These are phyloP conservation scores for Leptura quadrifasciata DNA, from an alignment of 2,888 invertebrate species.

Conservation along the genomic window DNA sequence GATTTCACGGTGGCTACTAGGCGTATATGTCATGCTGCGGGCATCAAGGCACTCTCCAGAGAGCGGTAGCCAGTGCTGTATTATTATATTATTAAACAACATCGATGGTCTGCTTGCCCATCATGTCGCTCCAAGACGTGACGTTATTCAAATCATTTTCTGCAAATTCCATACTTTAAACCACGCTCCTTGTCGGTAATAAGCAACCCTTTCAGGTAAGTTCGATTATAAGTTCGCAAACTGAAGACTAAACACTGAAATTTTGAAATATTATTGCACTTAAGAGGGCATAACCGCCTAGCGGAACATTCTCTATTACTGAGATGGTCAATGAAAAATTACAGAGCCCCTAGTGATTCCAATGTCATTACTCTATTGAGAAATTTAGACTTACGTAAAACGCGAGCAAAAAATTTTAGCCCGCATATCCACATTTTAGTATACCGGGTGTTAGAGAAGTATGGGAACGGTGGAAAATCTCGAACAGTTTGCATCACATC, in stretches of 20 bases:
- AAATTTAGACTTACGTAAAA: too few relatives aligned
- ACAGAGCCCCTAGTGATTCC: too few relatives aligned
- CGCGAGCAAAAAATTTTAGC: too few relatives aligned
- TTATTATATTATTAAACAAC: constrained; percentile 62
- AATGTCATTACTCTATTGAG: too few relatives aligned
- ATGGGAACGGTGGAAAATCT: too few relatives aligned
- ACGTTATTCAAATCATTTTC: constrained; percentile 41
- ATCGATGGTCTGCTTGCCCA: constrained; percentile 31
- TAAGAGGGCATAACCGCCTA: neutral
- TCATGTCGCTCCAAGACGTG: constrained; percentile 45
- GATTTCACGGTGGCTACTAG: constrained; percentile 38
- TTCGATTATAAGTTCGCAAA: neutral
- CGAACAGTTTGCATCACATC: too few relatives aligned
- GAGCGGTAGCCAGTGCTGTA: constrained; percentile 61
- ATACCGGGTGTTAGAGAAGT: too few relatives aligned
- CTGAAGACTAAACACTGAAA: neutral
- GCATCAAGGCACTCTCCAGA: constrained; percentile 15
- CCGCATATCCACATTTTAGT: too few relatives aligned
- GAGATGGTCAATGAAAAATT: too few relatives aligned
- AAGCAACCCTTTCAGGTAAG: constrained; percentile 6
- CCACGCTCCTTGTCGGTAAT: constrained; percentile 24
- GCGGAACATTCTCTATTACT: too few relatives aligned
- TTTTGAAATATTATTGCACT: neutral
- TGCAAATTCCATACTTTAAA: constrained; percentile 41
- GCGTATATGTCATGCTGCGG: constrained; percentile 38